Evolutionary conservation across 2,888 invertebrate species (phyloP).

Genomic region (Anodontia alba): DNA sequence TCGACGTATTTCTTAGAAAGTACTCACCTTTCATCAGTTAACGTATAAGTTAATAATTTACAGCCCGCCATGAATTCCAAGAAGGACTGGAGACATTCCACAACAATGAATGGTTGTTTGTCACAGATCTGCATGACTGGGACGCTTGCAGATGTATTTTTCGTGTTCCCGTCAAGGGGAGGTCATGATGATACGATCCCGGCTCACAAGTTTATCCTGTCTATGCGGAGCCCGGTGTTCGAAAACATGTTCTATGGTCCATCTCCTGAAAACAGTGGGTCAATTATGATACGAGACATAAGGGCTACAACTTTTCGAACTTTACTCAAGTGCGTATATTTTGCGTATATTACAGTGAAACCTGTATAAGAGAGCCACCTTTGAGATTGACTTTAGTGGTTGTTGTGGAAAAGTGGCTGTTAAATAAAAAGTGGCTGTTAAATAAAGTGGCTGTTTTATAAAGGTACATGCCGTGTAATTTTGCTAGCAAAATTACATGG

Average conservation of each 20-base stretch:
- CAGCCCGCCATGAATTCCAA: neutral
- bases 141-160: slow-evolving; percentile 56
- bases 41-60: too few species aligned
- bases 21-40: too few species aligned
- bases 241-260: slow-evolving; percentile 57
- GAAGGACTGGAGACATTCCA: slow-evolving; percentile 2
- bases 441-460: too few species aligned
- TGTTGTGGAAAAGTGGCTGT: too few species aligned
- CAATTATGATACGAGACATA: slow-evolving; percentile 45
- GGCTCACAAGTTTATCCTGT: slow-evolving; percentile 62
- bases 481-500: too few species aligned
- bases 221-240: slow-evolving; percentile 60
- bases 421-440: too few species aligned
- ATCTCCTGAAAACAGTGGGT: slow-evolving; percentile 45
- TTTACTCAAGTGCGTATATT: slow-evolving; percentile 38
- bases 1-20: too few species aligned
- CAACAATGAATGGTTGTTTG: slow-evolving; percentile 6
- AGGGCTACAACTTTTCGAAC: slow-evolving; percentile 53
- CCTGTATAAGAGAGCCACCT: too few species aligned
- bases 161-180: slow-evolving; percentile 60
- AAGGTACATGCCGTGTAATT: too few species aligned
- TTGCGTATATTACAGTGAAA: too few species aligned
- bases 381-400: too few species aligned
- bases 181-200: slow-evolving; percentile 58
- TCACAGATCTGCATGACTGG: slow-evolving; percentile 50